Base-by-base conservation (phyloP, 1,140 invertebrate genomes). In the Papilio aristodemus region DNA sequence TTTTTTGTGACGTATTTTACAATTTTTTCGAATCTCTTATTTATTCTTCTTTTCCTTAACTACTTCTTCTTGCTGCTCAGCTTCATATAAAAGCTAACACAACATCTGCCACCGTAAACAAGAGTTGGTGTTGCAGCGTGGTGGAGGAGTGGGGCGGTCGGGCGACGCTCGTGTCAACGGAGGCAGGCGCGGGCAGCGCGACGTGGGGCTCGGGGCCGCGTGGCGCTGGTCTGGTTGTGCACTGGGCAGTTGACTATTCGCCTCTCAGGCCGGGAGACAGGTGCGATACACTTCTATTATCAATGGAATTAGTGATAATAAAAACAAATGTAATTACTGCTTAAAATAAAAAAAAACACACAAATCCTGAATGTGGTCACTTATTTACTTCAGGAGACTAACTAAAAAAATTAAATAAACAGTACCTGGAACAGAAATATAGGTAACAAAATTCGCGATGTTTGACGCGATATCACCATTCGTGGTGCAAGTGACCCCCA, bases 141-240 rank as follows among this genome's bases (percentile, higher is more conserved):
- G 80, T 91, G 25, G 80, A 84, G 4, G 89, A 89, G 6, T 76
- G 72, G 54, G 87, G 89, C 41, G 86, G 89, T 6, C 71, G 25
- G 8, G 84, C 80, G 6, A 46, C 73, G 6, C 60, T 91, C 69
- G 78, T 89, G 67, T 67, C 81, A 8, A 77, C 78, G 13, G 89
- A 91, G 68, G 80, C 71, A 6, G 79, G 82, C 17, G 85, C 88
- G 22, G 83, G 80, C 66, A 14, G 46, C 19, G 46, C 46, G 19
- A 13, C 81, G 0, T 91, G 87, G 87, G 77, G 78, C 62, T 81
- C 85, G 6, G 75, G 69, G 5, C 69, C 74, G 22, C 81, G 83
- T 0, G 81, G 80, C 10, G 19, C 68, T 19, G 80, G 80, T 43
- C 62, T 83, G 54, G 19, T 71, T 14, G 72, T 89, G 36, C 85